Conservation (phyloP, 2,797 vertebrate species). For the Cynopterus sphinx region DNA sequence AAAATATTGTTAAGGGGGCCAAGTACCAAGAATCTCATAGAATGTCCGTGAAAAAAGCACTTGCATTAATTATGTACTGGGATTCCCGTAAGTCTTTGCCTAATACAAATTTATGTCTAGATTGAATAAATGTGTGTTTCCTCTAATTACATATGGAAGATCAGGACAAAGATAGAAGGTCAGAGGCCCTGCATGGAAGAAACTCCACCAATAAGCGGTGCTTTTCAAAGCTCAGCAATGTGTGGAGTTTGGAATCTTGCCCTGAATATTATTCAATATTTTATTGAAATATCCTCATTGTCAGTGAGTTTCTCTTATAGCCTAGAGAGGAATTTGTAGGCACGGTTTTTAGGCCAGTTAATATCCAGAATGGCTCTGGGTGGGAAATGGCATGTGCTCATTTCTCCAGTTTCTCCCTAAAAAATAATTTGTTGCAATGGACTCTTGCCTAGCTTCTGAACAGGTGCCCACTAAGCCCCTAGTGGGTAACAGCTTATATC, state of each 20-base stretch:
- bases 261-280: not conserved
- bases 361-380: not conserved
- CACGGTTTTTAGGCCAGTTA: not conserved
- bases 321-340: not conserved
- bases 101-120: not conserved
- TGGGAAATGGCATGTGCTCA: not conserved
- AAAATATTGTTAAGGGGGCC: not conserved
- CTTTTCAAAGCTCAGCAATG: not conserved
- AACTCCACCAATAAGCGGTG: not conserved
- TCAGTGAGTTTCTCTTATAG: not conserved
- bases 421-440: not conserved
- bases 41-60: not conserved
- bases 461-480: not conserved
- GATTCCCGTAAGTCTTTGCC: not conserved
- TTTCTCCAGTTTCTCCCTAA: not conserved
- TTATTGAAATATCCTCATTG: not conserved
- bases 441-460: not conserved
- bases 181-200: not conserved
- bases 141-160: not conserved
- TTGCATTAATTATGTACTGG: not conserved
- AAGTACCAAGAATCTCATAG: not conserved
- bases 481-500: not conserved
- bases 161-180: not conserved
- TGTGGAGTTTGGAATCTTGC: not conserved
- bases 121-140: not conserved